These are phyloP conservation scores for Hydrotaea diabolus DNA, from an alignment of 2,888 invertebrate species.

Conservation along the genomic window DNA sequence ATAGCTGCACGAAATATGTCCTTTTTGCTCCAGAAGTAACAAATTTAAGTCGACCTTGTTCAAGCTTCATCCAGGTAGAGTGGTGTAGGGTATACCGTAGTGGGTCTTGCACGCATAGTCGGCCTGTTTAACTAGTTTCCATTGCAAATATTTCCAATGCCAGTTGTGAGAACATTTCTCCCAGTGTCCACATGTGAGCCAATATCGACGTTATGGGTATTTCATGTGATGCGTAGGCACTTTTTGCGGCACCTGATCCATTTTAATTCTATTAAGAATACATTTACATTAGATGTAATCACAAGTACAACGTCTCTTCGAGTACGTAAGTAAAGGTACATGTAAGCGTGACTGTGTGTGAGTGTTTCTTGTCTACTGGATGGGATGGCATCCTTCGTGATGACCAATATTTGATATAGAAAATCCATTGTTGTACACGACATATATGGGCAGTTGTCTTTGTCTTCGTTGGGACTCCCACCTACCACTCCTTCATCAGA, in stretches of 20 bases:
- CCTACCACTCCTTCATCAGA: neutral
- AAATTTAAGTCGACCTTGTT: too few relatives aligned
- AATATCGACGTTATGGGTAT: neutral
- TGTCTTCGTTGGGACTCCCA: neutral
- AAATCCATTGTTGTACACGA: neutral
- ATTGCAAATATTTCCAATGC: too few relatives aligned
- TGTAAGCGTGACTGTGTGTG: too few relatives aligned
- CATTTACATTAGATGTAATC: constrained; percentile 16
- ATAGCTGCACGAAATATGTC: too few relatives aligned
- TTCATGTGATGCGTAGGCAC: neutral
- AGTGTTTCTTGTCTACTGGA: neutral
- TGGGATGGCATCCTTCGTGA: neutral
- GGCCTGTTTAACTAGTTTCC: too few relatives aligned
- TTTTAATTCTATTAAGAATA: constrained; percentile 25
- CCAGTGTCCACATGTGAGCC: neutral
- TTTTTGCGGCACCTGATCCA: neutral
- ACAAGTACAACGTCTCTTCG: neutral
- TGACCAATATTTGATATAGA: neutral
- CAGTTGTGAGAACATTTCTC: too few relatives aligned
- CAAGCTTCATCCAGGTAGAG: too few relatives aligned
- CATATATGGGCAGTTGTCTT: neutral
- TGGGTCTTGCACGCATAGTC: too few relatives aligned
- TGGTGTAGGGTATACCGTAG: too few relatives aligned
- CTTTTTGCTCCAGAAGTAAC: too few relatives aligned
- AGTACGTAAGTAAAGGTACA: too few relatives aligned